Percentiles rank a stretch among this genome's conserved stretches.
Evolutionary conservation across 2,888 invertebrate species (phyloP).

Genomic region (Xestoiulus laeticollis): DNA sequence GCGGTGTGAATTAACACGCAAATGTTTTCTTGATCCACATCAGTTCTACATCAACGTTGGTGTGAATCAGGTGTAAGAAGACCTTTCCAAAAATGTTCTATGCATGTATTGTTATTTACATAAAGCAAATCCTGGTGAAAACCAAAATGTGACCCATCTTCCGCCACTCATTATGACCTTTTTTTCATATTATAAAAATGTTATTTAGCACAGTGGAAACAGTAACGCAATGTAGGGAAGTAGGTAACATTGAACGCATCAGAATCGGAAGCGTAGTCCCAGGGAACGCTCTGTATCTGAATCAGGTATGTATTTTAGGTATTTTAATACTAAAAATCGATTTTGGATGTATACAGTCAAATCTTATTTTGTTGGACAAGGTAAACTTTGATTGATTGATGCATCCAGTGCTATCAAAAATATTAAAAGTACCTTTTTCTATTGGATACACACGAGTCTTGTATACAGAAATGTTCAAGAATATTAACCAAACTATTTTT

Average conservation of each 20-base stretch:
- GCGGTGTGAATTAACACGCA: no score
- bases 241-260: constrained; percentile 30
- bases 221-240: constrained; percentile 31
- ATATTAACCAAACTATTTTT: neutral
- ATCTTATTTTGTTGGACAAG: neutral
- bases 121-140: neutral
- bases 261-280: neutral
- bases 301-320: neutral
- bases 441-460: no score
- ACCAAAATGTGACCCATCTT: neutral
- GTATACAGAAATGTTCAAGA: neutral
- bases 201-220: constrained; percentile 31
- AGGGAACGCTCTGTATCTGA: neutral
- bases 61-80: no score
- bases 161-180: neutral
- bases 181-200: neutral
- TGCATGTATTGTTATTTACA: neutral
- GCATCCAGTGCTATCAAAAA: no score
- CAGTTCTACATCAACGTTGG: no score
- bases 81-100: neutral
- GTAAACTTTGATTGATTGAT: neutral
- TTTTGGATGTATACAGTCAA: neutral
- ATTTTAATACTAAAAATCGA: neutral
- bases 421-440: no score
- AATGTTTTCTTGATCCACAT: no score